Percentiles rank a stretch among this genome's conserved stretches.
Evolutionary conservation across 1,140 invertebrate species (phyloP).

Genomic region (Magallana angulata): DNA sequence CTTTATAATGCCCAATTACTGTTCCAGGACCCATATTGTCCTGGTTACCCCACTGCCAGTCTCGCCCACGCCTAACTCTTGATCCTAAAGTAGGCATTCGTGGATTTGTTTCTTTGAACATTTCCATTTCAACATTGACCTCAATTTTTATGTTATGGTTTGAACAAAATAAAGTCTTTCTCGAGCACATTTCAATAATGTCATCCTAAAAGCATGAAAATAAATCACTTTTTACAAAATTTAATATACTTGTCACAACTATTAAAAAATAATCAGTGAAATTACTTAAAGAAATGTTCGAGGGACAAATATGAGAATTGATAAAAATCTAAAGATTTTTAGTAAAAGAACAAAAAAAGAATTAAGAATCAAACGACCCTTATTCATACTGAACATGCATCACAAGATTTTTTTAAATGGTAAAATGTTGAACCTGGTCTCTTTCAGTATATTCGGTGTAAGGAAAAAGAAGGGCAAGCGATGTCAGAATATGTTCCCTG

Average conservation of each 20-base stretch:
- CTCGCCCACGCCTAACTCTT: constrained; percentile 43
- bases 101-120: background rate
- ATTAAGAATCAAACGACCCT: too few species aligned
- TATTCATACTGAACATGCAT: too few species aligned
- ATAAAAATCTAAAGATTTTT: too few species aligned
- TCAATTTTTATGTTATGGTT: background rate
- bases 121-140: background rate
- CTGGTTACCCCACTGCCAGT: constrained; percentile 53
- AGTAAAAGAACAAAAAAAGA: too few species aligned
- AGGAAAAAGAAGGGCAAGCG: background rate
- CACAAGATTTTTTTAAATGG: too few species aligned
- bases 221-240: too few species aligned
- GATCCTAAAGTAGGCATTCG: background rate
- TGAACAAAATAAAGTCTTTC: background rate
- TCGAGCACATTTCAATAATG: background rate
- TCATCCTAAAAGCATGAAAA: background rate
- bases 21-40: constrained; percentile 51
- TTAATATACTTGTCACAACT: too few species aligned
- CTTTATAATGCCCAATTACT: constrained; percentile 43
- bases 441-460: background rate
- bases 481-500: background rate
- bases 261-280: too few species aligned
- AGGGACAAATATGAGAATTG: too few species aligned
- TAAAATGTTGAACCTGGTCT: background rate
- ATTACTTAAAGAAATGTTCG: too few species aligned